A percentile compares a stretch with the other conserved stretches of the same genome.
These are phyloP conservation scores for Cyphomyrus plagiostoma DNA, from an alignment of 2,113 vertebrate species.

Conservation along the genomic window DNA sequence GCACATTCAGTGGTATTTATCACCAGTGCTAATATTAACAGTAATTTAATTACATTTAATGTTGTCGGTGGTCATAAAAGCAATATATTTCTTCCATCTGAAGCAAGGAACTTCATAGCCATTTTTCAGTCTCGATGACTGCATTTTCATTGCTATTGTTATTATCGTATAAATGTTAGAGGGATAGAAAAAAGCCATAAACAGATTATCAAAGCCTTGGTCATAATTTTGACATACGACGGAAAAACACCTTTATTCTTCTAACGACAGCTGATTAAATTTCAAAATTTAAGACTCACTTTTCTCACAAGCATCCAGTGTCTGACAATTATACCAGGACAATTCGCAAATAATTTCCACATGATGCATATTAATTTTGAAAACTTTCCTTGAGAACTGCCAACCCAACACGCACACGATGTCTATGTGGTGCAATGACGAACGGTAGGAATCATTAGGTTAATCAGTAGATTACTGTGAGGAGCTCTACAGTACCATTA, in stretches of 20 bases:
- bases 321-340: neutral
- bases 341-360: neutral
- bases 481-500: neutral
- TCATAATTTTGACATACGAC: neutral
- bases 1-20: constrained; percentile 18
- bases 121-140: neutral
- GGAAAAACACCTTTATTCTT: neutral
- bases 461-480: neutral
- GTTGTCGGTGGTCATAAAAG: neutral
- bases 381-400: neutral
- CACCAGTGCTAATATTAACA: neutral
- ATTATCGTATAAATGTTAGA: neutral
- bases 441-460: neutral
- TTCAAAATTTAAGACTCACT: neutral
- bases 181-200: neutral
- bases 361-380: neutral
- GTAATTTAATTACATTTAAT: neutral
- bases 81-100: neutral
- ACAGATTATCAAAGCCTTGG: neutral
- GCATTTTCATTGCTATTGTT: neutral
- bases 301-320: neutral
- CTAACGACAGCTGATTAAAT: neutral
- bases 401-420: neutral
- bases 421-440: neutral
- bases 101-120: neutral